phyloP scores from a whole-genome alignment of 2,888 invertebrate genomes.

The Aporophyla nigra region DNA sequence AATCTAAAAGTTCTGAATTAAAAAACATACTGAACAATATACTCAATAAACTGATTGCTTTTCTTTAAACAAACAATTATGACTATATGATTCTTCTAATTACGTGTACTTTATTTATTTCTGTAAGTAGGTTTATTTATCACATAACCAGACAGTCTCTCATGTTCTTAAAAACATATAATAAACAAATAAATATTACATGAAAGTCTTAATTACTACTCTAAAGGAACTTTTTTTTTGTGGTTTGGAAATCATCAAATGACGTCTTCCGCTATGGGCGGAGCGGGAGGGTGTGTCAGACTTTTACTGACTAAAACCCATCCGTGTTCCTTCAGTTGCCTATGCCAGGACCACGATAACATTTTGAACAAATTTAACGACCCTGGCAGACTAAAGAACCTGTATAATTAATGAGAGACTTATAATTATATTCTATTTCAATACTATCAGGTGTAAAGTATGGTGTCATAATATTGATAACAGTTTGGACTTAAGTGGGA shows the following conservation, averaged over 20 bases:
- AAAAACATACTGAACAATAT: neutral
- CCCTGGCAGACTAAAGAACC: too few species aligned
- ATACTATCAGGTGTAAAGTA: slow-evolving; percentile 1
- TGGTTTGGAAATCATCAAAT: too few species aligned
- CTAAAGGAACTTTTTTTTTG: too few species aligned
- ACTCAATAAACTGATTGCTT: neutral
- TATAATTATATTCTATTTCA: slow-evolving; percentile 7
- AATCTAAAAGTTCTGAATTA: neutral
- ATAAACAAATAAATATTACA: neutral
- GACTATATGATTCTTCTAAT: neutral
- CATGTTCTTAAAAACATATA: neutral
- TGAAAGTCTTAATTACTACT: neutral
- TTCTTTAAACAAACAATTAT: neutral
- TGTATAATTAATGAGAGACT: neutral
- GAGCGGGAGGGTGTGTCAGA: too few species aligned
- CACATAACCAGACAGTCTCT: neutral
- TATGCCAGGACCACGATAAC: too few species aligned
- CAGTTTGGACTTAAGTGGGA: slow-evolving; percentile 3
- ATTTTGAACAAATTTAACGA: too few species aligned
- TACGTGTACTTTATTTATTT: neutral
- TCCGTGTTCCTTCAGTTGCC: too few species aligned
- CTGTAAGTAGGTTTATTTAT: neutral
- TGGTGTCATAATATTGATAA: slow-evolving; percentile 33
- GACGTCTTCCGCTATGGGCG: too few species aligned
- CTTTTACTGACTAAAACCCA: too few species aligned